Evolutionary conservation across 92 coral and sea anemone genomes (phyloP).

Genomic region (Pocillopora meandrina): DNA sequence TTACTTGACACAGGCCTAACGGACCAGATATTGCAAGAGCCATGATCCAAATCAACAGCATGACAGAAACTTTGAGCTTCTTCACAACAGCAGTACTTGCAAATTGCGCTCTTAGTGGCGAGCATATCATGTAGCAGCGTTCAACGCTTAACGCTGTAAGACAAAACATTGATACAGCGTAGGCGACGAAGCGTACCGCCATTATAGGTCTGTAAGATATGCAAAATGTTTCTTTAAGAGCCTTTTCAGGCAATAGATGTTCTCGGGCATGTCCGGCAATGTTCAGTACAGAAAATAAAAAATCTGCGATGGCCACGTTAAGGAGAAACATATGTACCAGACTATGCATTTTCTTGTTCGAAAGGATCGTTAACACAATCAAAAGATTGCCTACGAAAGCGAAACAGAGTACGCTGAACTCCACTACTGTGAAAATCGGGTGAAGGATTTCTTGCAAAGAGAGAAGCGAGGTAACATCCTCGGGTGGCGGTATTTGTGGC

Average conservation of each 20-base stretch:
- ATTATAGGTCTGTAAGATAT: slow-evolving; percentile 40
- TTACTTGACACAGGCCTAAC: slow-evolving; percentile 33
- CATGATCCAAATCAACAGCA: slow-evolving; percentile 36
- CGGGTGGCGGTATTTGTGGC: not conserved
- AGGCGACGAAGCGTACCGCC: slow-evolving; percentile 44
- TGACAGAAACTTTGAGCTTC: slow-evolving; percentile 26
- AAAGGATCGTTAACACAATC: slow-evolving; percentile 47
- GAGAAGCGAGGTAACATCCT: slow-evolving; percentile 30
- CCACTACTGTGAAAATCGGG: slow-evolving; percentile 48
- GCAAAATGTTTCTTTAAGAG: slow-evolving; percentile 24
- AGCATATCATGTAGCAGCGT: slow-evolving; percentile 55
- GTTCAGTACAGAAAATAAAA: slow-evolving; percentile 47
- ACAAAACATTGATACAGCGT: slow-evolving; percentile 51
- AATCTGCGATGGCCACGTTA: slow-evolving; percentile 66
- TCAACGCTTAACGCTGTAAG: slow-evolving; percentile 55
- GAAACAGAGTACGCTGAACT: slow-evolving; percentile 37
- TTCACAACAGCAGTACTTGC: slow-evolving; percentile 22
- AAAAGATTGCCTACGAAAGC: slow-evolving; percentile 52
- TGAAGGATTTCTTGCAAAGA: slow-evolving; percentile 24
- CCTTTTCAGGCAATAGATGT: slow-evolving; percentile 3
- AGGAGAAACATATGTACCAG: slow-evolving; percentile 59
- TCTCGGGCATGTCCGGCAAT: slow-evolving; percentile 49
- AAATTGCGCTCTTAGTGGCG: slow-evolving; percentile 35
- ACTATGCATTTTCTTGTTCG: slow-evolving; percentile 50
- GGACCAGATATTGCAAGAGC: slow-evolving; percentile 40